Evolutionary conservation across 2,888 invertebrate species (phyloP).

Genomic region (Hipparchia sbordonii): DNA sequence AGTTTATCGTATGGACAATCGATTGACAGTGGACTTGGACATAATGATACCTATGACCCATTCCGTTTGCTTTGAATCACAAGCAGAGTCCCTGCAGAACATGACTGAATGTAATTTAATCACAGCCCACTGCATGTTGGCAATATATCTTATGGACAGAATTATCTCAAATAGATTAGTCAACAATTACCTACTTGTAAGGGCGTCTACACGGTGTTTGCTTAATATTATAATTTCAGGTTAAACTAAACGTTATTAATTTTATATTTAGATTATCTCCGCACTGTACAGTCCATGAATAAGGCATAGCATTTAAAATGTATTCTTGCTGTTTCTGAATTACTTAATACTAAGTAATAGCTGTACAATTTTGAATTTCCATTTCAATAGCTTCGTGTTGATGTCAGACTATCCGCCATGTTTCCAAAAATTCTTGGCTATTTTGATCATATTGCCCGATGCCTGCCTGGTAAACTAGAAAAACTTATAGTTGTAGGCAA

Average conservation of each 20-base stretch:
- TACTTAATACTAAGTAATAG: conserved; percentile 6
- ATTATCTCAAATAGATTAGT: conserved; percentile 42
- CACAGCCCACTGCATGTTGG: conserved; percentile 35
- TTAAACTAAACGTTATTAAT: conserved; percentile 22
- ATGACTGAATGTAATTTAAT: conserved; percentile 35
- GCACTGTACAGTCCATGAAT: background rate
- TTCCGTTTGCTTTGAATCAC: conserved; percentile 28
- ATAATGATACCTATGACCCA: conserved; percentile 26
- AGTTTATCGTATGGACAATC: conserved; percentile 25
- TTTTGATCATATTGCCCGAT: no score
- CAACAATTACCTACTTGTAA: conserved; percentile 39
- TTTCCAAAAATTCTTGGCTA: no score
- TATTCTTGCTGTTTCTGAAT: background rate
- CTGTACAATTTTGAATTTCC: background rate
- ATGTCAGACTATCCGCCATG: no score
- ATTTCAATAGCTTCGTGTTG: no score
- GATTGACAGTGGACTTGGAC: conserved; percentile 33
- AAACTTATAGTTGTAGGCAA: no score
- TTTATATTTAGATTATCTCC: conserved; percentile 20
- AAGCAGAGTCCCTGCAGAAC: conserved; percentile 19
- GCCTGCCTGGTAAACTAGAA: no score
- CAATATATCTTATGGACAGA: conserved; percentile 38
- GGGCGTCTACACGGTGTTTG: conserved; percentile 33
- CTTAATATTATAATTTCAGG: conserved; percentile 25
- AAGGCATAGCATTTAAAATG: conserved; percentile 7